Evolutionary conservation across 1,140 invertebrate genomes (phyloP).

Genomic region (Pogonomyrmex californicus): DNA sequence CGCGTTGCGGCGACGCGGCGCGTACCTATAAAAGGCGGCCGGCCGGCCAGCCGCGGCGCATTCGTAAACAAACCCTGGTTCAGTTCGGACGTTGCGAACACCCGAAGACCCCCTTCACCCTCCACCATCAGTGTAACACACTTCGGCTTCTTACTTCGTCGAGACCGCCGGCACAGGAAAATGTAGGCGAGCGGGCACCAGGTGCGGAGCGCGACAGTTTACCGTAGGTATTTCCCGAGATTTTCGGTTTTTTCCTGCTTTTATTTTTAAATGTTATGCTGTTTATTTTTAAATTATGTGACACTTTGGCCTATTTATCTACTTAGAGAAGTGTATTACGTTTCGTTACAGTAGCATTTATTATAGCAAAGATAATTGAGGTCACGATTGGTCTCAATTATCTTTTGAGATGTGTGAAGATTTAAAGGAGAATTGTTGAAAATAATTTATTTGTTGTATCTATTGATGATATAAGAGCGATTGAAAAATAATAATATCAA

Average conservation of each 20-base stretch:
- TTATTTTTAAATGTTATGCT: neutral
- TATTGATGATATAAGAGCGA: neutral
- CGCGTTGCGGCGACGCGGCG: conserved; percentile 55
- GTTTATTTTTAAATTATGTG: too few relatives aligned
- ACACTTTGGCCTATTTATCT: neutral
- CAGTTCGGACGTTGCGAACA: conserved; percentile 77
- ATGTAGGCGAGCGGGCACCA: conserved; percentile 81
- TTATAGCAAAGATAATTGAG: neutral
- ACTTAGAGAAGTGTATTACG: too few relatives aligned
- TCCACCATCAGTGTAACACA: conserved; percentile 68
- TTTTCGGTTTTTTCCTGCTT: conserved; percentile 33
- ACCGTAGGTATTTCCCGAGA: conserved; percentile 80
- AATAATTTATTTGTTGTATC: conserved; percentile 1
- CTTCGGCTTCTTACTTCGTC: conserved; percentile 68
- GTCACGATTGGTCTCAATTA: neutral
- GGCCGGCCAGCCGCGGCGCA: conserved; percentile 73
- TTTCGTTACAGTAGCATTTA: neutral
- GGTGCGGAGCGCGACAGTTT: conserved; percentile 84
- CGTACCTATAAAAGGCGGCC: conserved; percentile 81
- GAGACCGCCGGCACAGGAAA: conserved; percentile 75
- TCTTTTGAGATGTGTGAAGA: neutral
- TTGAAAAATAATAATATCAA: neutral
- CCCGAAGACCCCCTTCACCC: conserved; percentile 74
- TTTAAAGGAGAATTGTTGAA: neutral
- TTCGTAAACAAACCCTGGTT: conserved; percentile 83